A percentile compares a stretch with the other conserved stretches of the same genome.
These are phyloP conservation scores for Pogonophryne albipinna DNA, from an alignment of 2,797 vertebrate genomes.

Conservation along the genomic window DNA sequence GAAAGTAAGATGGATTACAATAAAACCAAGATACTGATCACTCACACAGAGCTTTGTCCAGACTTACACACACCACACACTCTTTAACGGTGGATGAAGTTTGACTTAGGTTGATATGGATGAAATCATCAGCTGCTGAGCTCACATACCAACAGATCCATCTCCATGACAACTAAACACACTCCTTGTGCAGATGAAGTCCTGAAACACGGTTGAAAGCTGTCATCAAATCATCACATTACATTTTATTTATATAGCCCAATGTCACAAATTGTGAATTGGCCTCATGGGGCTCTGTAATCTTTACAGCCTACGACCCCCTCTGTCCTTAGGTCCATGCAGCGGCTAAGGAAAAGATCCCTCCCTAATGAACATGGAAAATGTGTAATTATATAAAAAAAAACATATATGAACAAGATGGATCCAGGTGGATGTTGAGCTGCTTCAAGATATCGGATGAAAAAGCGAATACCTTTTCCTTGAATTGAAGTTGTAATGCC, in stretches of 20 bases:
- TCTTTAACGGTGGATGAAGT: background rate
- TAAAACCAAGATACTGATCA: background rate
- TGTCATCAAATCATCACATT: background rate
- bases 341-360: too few species aligned
- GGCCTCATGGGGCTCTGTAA: too few species aligned
- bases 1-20: background rate
- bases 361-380: too few species aligned
- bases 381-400: too few species aligned
- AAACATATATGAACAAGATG: too few species aligned
- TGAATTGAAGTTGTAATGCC: background rate
- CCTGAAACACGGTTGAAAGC: background rate
- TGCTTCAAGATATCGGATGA: too few species aligned
- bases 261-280: too few species aligned
- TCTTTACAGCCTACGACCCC: too few species aligned
- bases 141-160: background rate
- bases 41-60: too few species aligned
- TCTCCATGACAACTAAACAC: background rate
- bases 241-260: too few species aligned
- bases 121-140: conserved; percentile 1
- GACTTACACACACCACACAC: background rate
- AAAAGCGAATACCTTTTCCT: background rate
- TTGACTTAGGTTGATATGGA: background rate
- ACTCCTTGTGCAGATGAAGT: background rate
- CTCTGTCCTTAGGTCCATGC: too few species aligned
- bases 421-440: too few species aligned